Conservation (phyloP, 2,888 invertebrate species). For the Dioctria rufipes region DNA sequence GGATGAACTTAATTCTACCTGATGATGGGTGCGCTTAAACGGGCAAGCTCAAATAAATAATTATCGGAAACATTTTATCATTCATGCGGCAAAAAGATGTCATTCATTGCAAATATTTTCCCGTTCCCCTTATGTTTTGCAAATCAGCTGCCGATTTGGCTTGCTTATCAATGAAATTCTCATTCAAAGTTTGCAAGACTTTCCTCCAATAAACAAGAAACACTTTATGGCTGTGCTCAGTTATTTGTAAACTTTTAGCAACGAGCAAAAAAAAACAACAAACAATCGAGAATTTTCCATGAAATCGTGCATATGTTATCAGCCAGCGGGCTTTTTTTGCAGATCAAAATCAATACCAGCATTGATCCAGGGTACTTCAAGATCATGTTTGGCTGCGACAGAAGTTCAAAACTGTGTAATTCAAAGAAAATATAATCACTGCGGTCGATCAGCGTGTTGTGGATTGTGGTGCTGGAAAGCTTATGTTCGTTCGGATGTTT, state of each 20-base stretch:
- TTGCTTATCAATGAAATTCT: slow-evolving; percentile 30
- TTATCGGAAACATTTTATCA: too few relatives aligned
- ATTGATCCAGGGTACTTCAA: background rate
- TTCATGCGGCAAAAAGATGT: too few relatives aligned
- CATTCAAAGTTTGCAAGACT: background rate
- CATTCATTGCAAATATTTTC: background rate
- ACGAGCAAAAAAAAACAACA: background rate
- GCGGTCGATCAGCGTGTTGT: background rate
- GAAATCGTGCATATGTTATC: background rate
- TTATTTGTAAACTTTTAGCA: slow-evolving; percentile 3
- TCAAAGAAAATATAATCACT: background rate
- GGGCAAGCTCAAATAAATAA: too few relatives aligned
- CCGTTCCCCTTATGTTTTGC: background rate
- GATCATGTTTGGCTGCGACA: background rate
- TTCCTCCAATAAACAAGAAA: background rate
- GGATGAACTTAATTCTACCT: too few relatives aligned
- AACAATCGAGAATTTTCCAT: background rate
- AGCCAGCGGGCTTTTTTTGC: background rate
- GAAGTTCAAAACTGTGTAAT: background rate
- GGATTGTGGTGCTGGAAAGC: background rate
- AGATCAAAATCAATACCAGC: background rate
- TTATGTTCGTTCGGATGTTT: background rate
- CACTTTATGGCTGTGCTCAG: background rate
- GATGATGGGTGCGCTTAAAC: too few relatives aligned
- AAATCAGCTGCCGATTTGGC: background rate